A percentile compares a stretch with the other conserved stretches of the same genome.
These are phyloP conservation scores for Scomberomorus guttatus DNA, from an alignment of 2,797 vertebrate genomes.

Conservation along the genomic window DNA sequence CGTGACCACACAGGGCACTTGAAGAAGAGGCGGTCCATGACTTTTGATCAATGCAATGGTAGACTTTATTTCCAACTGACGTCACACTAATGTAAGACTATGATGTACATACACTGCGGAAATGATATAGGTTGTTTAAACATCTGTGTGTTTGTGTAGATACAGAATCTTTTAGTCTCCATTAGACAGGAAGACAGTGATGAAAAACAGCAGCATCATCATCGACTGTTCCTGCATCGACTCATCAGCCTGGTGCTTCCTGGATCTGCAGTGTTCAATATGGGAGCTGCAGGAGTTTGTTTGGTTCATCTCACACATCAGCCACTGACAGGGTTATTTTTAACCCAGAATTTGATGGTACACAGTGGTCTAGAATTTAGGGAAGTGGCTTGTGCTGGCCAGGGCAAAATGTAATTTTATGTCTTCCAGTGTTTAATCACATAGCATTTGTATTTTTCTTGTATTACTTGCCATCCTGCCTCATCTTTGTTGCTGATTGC, in stretches of 20 bases:
- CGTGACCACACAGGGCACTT: neutral
- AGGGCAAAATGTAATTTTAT: neutral
- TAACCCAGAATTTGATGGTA: conserved; percentile 33
- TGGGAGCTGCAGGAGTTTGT: conserved; percentile 58
- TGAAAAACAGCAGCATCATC: conserved; percentile 45
- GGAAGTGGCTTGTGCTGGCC: conserved; percentile 3
- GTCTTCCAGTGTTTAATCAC: neutral
- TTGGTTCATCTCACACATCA: conserved; percentile 58
- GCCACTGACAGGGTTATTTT: conserved; percentile 61
- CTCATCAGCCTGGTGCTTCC: conserved; percentile 55
- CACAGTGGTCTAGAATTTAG: conserved; percentile 27
- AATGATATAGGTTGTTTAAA: neutral
- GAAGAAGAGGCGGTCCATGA: neutral
- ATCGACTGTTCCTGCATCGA: conserved; percentile 61
- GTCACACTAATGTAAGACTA: neutral
- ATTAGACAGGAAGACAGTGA: conserved; percentile 39
- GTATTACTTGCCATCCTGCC: neutral
- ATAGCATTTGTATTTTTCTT: neutral
- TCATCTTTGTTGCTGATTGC: neutral
- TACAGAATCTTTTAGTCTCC: conserved; percentile 5
- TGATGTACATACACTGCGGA: neutral
- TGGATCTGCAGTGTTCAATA: conserved; percentile 55
- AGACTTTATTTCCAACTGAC: neutral
- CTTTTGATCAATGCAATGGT: neutral
- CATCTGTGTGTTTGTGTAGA: neutral